Base-by-base conservation (phyloP, 64 coral and sea anemone genomes). In the Dendrophyllia cribrosa region DNA sequence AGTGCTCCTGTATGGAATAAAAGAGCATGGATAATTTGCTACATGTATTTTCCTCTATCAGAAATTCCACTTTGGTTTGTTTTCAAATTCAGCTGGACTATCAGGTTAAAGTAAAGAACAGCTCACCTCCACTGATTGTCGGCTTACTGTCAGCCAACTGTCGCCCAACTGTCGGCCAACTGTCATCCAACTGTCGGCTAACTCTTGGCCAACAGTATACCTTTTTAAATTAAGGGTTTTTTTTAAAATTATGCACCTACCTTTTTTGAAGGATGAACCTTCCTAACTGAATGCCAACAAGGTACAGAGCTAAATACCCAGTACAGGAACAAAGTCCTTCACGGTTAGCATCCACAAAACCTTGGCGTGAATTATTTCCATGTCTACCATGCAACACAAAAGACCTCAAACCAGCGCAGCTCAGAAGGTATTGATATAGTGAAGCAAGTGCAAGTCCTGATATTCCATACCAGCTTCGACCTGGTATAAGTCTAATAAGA, bases 291-390 rank as follows among this genome's bases (percentile, higher is more conserved):
- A 99, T 70, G 55, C 88, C 94, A 66, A 99, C 75, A 82, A 99
- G 93, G 77, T 99, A 99, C 44, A 99, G 78, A 58, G 88, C 75
- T 11, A 99, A 67, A 88, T 96, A 99, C 50, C 94, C 97, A 79
- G 75, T 22, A 91, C 91, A 94, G 14, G 97, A 99, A 84, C 80
- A 87, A 3, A 99, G 20, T 6, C 97, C 97, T 89, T 99, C 97
- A 34, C 97, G 74, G 44, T 99, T 99, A 43, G 97, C 97, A 96
- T 99, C 88, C 59, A 99, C 24, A 14, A 99, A 58, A 55, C 77
- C 88, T 83, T 60, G 46, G 5, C 97, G 92, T 24, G 94, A 96
- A 6, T 94, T 76, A 86, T 96, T 74, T n/a, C 85, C 94, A 23
- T 76, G 34, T 66, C 88, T 99, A 66, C 94, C 97, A 80, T 91